Conservation (phyloP, 2,797 vertebrate species). For the Hypotaenidia okinawae region DNA sequence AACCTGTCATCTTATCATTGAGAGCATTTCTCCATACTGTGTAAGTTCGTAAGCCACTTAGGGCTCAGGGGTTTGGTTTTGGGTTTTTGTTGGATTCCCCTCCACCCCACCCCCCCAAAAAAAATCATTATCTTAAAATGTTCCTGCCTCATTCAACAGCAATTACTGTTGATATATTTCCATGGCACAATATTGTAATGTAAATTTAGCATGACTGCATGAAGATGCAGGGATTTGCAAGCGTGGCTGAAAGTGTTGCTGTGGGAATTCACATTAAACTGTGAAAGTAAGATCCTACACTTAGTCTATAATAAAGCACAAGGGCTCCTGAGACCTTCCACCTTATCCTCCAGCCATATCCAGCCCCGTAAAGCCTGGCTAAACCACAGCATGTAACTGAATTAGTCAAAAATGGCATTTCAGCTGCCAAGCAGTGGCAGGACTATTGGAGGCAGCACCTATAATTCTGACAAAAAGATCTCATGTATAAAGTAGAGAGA, state of each 20-base stretch:
- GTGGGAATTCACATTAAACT: not conserved
- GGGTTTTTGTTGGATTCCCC: not conserved
- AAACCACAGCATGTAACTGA: not conserved
- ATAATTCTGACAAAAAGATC: not conserved
- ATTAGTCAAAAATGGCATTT: not conserved
- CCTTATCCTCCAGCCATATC: not conserved
- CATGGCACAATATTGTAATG: not conserved
- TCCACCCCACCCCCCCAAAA: not conserved
- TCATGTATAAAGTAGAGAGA: not conserved
- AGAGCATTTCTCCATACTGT: not conserved
- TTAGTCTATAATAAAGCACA: not conserved
- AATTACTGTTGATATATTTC: not conserved
- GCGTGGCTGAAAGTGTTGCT: not conserved
- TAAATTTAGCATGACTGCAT: not conserved
- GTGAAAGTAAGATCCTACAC: not conserved
- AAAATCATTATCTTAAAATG: not conserved
- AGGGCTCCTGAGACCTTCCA: not conserved
- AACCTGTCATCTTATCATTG: not conserved
- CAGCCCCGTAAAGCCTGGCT: not conserved
- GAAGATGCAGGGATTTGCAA: not conserved
- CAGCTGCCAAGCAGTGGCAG: not conserved
- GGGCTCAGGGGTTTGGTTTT: too few relatives aligned
- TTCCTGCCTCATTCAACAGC: conserved; percentile 16
- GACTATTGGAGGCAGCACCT: not conserved
- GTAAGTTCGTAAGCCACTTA: not conserved